Evolutionary conservation across 1,140 invertebrate species (phyloP).

Genomic region (Hylyphantes graminicola): DNA sequence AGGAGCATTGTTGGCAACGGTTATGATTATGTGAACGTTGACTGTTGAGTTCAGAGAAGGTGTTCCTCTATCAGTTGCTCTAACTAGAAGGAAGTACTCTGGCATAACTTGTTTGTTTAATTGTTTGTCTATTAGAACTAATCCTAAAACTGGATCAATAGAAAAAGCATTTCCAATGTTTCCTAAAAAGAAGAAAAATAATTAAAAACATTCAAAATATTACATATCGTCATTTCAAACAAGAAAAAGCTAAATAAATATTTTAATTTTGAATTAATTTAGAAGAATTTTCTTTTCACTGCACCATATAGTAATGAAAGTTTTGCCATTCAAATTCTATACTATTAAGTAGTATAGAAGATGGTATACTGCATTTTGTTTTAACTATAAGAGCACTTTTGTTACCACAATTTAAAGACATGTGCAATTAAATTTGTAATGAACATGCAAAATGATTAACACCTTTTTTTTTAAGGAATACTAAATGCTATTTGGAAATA

Average conservation of each 20-base stretch:
- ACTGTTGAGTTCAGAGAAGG: conserved; percentile 80
- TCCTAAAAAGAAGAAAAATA: conserved; percentile 68
- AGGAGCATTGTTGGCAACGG: conserved; percentile 88
- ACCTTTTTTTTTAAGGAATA: neutral
- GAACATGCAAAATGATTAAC: neutral
- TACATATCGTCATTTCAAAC: neutral
- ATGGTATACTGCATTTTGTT: neutral
- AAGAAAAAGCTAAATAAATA: neutral
- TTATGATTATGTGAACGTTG: conserved; percentile 86
- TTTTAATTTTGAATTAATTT: too few relatives aligned
- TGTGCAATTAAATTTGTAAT: neutral
- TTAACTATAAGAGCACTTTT: neutral
- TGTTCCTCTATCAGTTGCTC: conserved; percentile 83
- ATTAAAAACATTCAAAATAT: neutral
- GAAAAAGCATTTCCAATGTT: conserved; percentile 86
- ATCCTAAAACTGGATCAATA: conserved; percentile 81
- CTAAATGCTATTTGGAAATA: neutral
- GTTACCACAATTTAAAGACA: neutral
- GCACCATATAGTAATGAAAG: neutral
- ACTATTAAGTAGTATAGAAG: neutral
- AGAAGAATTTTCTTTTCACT: neutral
- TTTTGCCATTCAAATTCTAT: neutral
- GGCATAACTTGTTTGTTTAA: conserved; percentile 77
- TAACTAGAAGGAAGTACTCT: conserved; percentile 85
- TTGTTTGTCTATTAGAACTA: conserved; percentile 79